Percentiles rank a stretch among this genome's conserved stretches.
phyloP scores from a whole-genome alignment of 2,797 vertebrate species.

The Cynodonichthys magdalenae region DNA sequence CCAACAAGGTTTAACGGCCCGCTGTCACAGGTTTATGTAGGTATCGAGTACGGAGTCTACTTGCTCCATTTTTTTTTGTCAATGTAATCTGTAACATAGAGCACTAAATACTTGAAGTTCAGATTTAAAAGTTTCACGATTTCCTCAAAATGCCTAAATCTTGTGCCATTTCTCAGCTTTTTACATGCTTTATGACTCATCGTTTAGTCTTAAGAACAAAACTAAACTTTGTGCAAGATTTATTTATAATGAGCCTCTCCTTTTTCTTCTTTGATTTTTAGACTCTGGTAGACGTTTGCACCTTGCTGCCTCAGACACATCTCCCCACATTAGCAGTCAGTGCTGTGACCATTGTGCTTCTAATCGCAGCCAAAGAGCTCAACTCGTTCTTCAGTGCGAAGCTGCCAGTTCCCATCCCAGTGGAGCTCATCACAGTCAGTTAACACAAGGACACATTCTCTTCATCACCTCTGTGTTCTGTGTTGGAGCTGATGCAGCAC shows the following conservation, averaged over 20 bases:
- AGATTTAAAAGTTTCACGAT: too few species aligned
- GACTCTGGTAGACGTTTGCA: constrained; percentile 87
- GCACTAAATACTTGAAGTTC: background rate
- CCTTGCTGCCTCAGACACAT: constrained; percentile 83
- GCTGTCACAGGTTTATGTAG: constrained; percentile 81
- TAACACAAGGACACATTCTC: constrained; percentile 36
- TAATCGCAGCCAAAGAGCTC: constrained; percentile 88
- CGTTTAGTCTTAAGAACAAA: background rate
- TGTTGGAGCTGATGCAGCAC: constrained; percentile 48
- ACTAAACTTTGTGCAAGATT: background rate
- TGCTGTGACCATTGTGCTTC: constrained; percentile 81
- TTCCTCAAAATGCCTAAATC: too few species aligned
- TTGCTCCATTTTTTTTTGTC: background rate
- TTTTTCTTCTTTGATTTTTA: constrained; percentile 58
- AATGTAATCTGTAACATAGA: background rate
- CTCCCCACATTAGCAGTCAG: constrained; percentile 86
- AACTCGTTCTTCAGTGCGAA: constrained; percentile 82
- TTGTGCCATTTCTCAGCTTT: too few species aligned
- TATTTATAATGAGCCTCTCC: background rate
- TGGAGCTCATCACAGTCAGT: constrained; percentile 91
- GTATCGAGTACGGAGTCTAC: constrained; percentile 44
- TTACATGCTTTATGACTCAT: too few species aligned
- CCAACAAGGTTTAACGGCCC: constrained; percentile 81
- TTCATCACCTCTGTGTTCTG: constrained; percentile 32
- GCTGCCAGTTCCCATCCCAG: constrained; percentile 89